phyloP scores from a whole-genome alignment of 2,797 vertebrate species.

The Molossus molossus region DNA sequence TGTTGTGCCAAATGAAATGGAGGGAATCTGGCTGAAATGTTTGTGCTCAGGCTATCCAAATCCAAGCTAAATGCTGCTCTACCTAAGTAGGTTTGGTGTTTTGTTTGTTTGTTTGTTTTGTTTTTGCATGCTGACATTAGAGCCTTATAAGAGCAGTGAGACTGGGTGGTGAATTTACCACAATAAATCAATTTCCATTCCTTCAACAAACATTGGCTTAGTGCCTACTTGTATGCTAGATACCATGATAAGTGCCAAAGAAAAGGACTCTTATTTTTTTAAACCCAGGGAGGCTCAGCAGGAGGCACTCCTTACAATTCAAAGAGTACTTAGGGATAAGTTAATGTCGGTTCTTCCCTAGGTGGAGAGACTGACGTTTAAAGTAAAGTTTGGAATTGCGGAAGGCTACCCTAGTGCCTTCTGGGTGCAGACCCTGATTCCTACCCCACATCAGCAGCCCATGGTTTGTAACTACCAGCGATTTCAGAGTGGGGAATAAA shows the following conservation, averaged over 20 bases:
- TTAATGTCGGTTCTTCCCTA: not conserved
- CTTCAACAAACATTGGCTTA: not conserved
- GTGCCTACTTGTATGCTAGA: not conserved
- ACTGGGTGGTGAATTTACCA: not conserved
- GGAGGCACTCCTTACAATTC: not conserved
- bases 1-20: not conserved
- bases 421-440: not conserved
- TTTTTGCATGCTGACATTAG: not conserved
- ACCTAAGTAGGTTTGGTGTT: not conserved
- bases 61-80: not conserved
- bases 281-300: not conserved
- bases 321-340: not conserved
- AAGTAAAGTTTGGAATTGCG: not conserved
- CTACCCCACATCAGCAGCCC: not conserved
- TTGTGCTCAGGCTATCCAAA: not conserved
- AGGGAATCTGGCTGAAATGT: not conserved
- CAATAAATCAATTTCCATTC: constrained; percentile 1
- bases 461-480: not conserved
- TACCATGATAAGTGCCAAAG: not conserved
- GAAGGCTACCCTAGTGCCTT: not conserved
- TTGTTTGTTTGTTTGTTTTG: not conserved
- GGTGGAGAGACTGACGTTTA: not conserved
- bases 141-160: not conserved
- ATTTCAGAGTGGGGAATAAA: not conserved
- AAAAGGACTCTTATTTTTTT: not conserved